Evolutionary conservation across 2,113 vertebrate genomes (phyloP).

Genomic region (Labrus mixtus): DNA sequence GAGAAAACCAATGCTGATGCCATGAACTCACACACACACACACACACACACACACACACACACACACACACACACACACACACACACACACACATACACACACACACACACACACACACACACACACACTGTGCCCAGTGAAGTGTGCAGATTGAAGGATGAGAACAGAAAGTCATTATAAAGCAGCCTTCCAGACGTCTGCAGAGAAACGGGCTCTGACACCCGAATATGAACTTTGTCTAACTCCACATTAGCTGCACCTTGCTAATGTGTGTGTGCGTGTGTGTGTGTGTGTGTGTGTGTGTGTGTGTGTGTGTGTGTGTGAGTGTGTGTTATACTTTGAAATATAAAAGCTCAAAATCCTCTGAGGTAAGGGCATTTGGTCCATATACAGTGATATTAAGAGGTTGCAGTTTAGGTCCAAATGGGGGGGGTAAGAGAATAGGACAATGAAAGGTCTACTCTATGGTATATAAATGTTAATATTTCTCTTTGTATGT

Average conservation of each 20-base stretch:
- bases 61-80: constrained; percentile 20
- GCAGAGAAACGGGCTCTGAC: constrained; percentile 39
- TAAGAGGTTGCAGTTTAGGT: constrained; percentile 34
- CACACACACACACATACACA: constrained; percentile 28
- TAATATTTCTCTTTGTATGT: constrained; percentile 3
- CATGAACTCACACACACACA: constrained; percentile 29
- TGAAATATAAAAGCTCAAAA: constrained; percentile 49
- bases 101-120: constrained; percentile 31
- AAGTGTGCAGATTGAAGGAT: constrained; percentile 62
- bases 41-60: constrained; percentile 24
- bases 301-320: constrained; percentile 7
- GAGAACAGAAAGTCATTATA: constrained; percentile 71
- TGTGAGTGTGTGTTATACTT: neutral
- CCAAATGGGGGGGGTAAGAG: constrained; percentile 8
- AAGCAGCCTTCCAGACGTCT: constrained; percentile 32
- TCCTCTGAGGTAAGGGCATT: constrained; percentile 37
- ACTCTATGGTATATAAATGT: neutral
- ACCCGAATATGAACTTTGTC: constrained; percentile 70
- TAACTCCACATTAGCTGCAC: constrained; percentile 43
- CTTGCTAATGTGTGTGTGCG: constrained; percentile 17
- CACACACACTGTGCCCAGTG: constrained; percentile 40
- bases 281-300: neutral
- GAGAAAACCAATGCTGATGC: constrained; percentile 39
- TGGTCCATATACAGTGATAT: constrained; percentile 44
- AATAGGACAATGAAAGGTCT: constrained; percentile 2